phyloP scores from a whole-genome alignment of 2,113 vertebrate species.

The Picathartes gymnocephalus region DNA sequence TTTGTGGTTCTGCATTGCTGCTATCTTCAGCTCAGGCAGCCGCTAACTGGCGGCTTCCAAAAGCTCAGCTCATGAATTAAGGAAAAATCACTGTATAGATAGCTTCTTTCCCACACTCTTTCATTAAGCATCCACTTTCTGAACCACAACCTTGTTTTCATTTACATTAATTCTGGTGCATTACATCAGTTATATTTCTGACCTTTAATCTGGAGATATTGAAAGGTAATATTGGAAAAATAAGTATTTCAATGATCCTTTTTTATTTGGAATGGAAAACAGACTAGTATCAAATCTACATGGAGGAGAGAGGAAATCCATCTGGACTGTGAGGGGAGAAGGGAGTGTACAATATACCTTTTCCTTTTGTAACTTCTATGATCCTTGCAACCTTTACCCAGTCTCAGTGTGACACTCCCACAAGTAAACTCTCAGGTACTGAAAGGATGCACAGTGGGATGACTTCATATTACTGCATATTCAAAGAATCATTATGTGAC shows the following conservation, averaged over 20 bases:
- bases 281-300: neutral
- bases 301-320: neutral
- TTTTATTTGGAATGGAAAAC: neutral
- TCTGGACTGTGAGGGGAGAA: neutral
- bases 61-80: neutral
- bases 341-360: neutral
- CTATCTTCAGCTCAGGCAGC: neutral
- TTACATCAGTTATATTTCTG: neutral
- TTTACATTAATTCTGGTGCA: neutral
- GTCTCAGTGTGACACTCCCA: neutral
- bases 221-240: neutral
- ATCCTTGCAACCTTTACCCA: neutral
- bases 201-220: neutral
- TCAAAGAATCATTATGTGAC: neutral
- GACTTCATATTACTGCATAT: neutral
- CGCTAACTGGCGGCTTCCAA: neutral
- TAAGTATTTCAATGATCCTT: neutral
- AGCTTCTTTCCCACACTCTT: neutral
- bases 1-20: neutral
- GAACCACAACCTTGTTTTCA: neutral
- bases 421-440: neutral
- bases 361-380: neutral
- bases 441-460: neutral
- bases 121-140: neutral
- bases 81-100: neutral